phyloP scores from a whole-genome alignment of 2,113 vertebrate species.

The Leptobrachium ailaonicum region DNA sequence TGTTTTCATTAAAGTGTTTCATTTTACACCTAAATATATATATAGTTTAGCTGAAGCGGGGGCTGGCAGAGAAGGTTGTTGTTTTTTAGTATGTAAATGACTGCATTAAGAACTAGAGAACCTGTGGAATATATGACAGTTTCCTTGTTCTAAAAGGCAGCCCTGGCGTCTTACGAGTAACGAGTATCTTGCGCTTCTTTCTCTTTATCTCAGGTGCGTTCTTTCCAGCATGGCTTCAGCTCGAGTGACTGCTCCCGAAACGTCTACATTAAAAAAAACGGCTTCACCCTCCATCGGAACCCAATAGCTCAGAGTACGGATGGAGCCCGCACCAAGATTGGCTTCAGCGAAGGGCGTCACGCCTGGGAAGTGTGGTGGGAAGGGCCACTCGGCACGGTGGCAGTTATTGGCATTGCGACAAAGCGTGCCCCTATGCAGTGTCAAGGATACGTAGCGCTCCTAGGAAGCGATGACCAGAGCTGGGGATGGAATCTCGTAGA shows the following conservation, averaged over 20 bases:
- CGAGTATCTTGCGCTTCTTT: neutral
- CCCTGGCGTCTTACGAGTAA: no score
- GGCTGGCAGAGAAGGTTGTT: no score
- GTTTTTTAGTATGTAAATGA: no score
- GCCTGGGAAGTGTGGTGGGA: slow-evolving; percentile 99
- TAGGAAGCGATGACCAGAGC: slow-evolving; percentile 97
- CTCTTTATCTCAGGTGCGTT: slow-evolving; percentile 75
- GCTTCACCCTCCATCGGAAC: slow-evolving; percentile 96
- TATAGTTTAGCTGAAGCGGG: no score
- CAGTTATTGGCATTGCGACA: slow-evolving; percentile 94
- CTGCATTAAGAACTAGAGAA: no score
- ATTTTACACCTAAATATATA: no score
- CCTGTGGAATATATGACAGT: no score
- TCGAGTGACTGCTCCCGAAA: slow-evolving; percentile 97
- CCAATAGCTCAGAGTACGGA: slow-evolving; percentile 98
- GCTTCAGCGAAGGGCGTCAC: slow-evolving; percentile 93
- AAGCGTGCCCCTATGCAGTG: slow-evolving; percentile 95
- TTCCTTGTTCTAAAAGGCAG: no score
- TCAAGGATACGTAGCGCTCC: slow-evolving; percentile 93
- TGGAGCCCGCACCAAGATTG: slow-evolving; percentile 93
- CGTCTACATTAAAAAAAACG: slow-evolving; percentile 97
- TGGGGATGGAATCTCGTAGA: slow-evolving; percentile 99
- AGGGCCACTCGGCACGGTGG: slow-evolving; percentile 94
- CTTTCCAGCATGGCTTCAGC: slow-evolving; percentile 92
- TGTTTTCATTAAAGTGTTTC: no score